These are phyloP conservation scores for Drosophila eohydei DNA, from an alignment of 2,888 invertebrate species.

Conservation along the genomic window DNA sequence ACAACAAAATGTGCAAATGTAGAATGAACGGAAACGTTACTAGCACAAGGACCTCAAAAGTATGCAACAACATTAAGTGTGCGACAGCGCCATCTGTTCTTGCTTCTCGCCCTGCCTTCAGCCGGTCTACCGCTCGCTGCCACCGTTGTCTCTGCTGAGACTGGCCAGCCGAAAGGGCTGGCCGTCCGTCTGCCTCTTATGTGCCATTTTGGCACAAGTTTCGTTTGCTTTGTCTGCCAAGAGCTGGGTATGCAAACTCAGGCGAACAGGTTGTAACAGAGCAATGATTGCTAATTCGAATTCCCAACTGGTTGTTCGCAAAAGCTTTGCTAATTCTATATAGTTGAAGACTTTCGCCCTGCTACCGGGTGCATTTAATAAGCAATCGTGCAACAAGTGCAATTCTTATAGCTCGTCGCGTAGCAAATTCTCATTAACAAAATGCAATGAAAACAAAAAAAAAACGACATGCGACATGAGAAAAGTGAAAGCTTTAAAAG, in stretches of 20 bases:
- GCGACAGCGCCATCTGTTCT: constrained; percentile 49
- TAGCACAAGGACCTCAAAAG: constrained; percentile 78
- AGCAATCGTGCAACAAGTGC: neutral
- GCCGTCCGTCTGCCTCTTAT: constrained; percentile 50
- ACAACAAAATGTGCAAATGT: constrained; percentile 56
- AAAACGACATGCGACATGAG: constrained; percentile 4
- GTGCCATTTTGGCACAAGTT: constrained; percentile 68
- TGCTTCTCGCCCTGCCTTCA: neutral
- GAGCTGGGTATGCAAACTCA: neutral
- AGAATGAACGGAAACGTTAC: constrained; percentile 78
- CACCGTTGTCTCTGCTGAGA: constrained; percentile 6
- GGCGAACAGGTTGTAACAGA: neutral
- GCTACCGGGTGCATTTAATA: too few species aligned
- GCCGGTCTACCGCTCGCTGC: neutral
- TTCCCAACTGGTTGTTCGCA: neutral
- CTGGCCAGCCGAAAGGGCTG: constrained; percentile 26
- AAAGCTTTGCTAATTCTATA: too few species aligned
- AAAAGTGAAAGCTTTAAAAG: constrained; percentile 32
- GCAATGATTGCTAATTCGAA: neutral
- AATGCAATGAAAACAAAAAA: constrained; percentile 43
- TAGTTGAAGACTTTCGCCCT: too few species aligned
- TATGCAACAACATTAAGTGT: constrained; percentile 77
- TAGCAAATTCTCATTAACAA: constrained; percentile 60
- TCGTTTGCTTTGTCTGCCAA: constrained; percentile 34
- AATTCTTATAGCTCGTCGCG: constrained; percentile 17